Percentiles rank a stretch among this genome's conserved stretches.
Evolutionary conservation across 2,797 vertebrate species (phyloP).

Genomic region (Schizothorax lantsangensis): DNA sequence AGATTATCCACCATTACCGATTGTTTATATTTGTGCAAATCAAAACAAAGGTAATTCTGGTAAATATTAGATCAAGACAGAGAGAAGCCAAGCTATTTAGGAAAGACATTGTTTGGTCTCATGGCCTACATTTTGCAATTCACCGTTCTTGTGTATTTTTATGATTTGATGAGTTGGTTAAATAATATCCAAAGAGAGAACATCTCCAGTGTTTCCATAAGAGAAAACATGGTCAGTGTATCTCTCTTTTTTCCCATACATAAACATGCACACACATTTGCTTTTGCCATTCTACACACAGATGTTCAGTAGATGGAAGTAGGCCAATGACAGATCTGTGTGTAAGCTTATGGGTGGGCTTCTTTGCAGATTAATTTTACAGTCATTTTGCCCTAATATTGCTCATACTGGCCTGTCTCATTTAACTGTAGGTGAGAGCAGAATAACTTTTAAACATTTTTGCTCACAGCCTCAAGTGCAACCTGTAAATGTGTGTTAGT

Average conservation of each 20-base stretch:
- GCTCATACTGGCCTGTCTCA: background rate
- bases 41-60: background rate
- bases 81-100: background rate
- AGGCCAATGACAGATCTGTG: constrained; percentile 35
- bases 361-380: constrained; percentile 4
- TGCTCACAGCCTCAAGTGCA: background rate
- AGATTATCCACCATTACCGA: background rate
- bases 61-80: background rate
- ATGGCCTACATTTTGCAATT: background rate
- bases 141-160: background rate
- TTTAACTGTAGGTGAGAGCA: background rate
- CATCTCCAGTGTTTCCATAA: background rate
- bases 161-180: background rate
- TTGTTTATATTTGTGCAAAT: background rate
- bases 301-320: constrained; percentile 43
- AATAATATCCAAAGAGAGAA: background rate
- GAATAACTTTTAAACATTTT: background rate
- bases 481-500: background rate
- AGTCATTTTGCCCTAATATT: background rate
- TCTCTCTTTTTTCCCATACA: background rate
- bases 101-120: background rate
- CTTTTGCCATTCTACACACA: constrained; percentile 33
- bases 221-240: background rate
- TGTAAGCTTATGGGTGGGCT: constrained; percentile 14
- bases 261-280: background rate